These are phyloP conservation scores for Euplexia lucipara DNA, from an alignment of 2,888 invertebrate species.

Conservation along the genomic window DNA sequence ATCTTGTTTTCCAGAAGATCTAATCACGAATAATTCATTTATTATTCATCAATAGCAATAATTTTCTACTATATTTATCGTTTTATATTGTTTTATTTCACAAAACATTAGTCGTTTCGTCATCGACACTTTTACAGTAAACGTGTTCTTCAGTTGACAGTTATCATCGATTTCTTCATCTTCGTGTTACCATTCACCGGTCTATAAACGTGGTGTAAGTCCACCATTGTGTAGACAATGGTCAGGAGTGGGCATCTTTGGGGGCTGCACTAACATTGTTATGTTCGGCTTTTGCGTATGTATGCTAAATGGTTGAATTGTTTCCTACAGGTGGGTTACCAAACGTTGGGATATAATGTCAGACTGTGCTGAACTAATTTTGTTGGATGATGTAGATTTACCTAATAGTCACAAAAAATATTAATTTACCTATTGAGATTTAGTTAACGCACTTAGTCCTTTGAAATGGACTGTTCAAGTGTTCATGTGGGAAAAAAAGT, in stretches of 20 bases:
- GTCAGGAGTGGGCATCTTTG: conserved; percentile 60
- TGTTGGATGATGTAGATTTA: too few species aligned
- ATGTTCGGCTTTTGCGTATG: conserved; percentile 78
- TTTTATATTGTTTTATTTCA: too few species aligned
- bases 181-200: conserved; percentile 44
- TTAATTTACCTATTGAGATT: too few species aligned
- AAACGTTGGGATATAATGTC: conserved; percentile 48
- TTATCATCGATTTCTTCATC: conserved; percentile 37
- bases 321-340: conserved; percentile 77
- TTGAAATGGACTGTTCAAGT: too few species aligned
- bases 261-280: conserved; percentile 59
- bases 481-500: too few species aligned
- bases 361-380: conserved; percentile 48
- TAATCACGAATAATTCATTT: neutral
- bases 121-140: conserved; percentile 2
- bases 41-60: neutral
- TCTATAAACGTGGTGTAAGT: conserved; percentile 48
- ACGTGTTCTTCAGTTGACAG: conserved; percentile 31
- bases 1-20: conserved; percentile 8
- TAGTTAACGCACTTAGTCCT: too few species aligned
- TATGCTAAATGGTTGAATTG: conserved; percentile 87
- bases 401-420: neutral
- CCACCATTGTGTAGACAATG: conserved; percentile 60
- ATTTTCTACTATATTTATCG: too few species aligned
- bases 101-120: neutral